phyloP scores from a whole-genome alignment of 2,888 invertebrate genomes.

The Chironomus tentans region DNA sequence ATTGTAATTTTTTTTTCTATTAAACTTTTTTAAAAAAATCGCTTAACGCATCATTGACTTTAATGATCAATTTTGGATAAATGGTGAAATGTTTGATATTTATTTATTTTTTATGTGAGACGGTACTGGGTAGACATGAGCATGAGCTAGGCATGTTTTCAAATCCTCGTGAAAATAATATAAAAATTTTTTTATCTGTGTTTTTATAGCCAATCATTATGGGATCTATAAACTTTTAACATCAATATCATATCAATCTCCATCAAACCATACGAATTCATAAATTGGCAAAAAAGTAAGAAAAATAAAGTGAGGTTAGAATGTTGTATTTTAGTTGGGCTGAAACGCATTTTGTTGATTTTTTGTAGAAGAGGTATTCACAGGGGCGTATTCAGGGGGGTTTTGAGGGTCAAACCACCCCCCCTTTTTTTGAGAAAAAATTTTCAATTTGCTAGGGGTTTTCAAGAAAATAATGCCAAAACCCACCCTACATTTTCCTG shows the following conservation, averaged over 20 bases:
- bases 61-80: constrained; percentile 24
- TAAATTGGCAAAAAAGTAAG: not conserved
- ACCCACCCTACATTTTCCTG: too few relatives aligned
- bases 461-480: too few relatives aligned
- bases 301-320: too few relatives aligned
- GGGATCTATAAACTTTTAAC: too few relatives aligned
- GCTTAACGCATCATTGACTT: constrained; percentile 27
- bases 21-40: not conserved
- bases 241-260: too few relatives aligned
- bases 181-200: not conserved
- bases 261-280: too few relatives aligned
- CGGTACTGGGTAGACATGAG: not conserved
- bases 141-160: not conserved
- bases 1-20: constrained; percentile 3
- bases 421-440: too few relatives aligned
- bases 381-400: too few relatives aligned
- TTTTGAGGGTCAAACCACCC: too few relatives aligned
- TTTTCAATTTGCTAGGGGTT: too few relatives aligned
- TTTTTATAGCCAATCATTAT: not conserved
- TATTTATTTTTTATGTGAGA: not conserved
- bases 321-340: not conserved
- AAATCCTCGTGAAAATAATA: not conserved
- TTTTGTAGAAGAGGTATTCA: too few relatives aligned
- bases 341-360: too few relatives aligned
- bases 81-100: not conserved